Percentiles rank a stretch among this genome's conserved stretches.
phyloP scores from a whole-genome alignment of 2,797 vertebrate species.

The Squalus acanthias region DNA sequence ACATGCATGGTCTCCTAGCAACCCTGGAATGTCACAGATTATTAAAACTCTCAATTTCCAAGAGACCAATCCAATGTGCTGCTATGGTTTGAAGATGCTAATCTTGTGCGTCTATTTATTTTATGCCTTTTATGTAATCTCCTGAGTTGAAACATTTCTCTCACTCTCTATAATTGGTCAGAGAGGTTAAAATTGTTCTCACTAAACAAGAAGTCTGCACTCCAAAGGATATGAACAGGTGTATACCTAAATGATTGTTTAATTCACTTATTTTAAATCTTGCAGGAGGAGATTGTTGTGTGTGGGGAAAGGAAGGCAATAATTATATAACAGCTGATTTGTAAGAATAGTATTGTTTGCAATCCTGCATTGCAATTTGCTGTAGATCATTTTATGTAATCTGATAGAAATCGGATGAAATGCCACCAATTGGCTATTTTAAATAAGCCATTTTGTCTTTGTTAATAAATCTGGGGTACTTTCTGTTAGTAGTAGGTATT shows the following conservation, averaged over 20 bases:
- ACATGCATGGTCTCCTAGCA: constrained; percentile 16
- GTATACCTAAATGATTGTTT: background rate
- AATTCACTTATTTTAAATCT: background rate
- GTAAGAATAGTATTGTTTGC: background rate
- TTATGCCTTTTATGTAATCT: background rate
- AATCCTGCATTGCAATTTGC: background rate
- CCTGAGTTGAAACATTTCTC: background rate
- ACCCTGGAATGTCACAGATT: constrained; percentile 6
- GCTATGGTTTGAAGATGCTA: constrained; percentile 9
- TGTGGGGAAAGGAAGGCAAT: background rate
- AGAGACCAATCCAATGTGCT: background rate
- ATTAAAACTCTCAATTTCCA: constrained; percentile 20
- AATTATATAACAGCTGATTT: background rate
- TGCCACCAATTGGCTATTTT: background rate
- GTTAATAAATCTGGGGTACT: background rate
- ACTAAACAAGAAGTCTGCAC: background rate
- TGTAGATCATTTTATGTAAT: background rate
- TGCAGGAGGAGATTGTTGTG: background rate
- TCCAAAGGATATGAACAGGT: background rate
- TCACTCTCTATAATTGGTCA: background rate
- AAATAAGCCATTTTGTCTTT: background rate
- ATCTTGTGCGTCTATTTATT: background rate
- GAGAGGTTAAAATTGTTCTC: background rate
- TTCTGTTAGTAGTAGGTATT: background rate
- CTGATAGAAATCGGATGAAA: background rate